Conservation (phyloP, 2,888 invertebrate genomes). For the Trichopoda pennipes region DNA sequence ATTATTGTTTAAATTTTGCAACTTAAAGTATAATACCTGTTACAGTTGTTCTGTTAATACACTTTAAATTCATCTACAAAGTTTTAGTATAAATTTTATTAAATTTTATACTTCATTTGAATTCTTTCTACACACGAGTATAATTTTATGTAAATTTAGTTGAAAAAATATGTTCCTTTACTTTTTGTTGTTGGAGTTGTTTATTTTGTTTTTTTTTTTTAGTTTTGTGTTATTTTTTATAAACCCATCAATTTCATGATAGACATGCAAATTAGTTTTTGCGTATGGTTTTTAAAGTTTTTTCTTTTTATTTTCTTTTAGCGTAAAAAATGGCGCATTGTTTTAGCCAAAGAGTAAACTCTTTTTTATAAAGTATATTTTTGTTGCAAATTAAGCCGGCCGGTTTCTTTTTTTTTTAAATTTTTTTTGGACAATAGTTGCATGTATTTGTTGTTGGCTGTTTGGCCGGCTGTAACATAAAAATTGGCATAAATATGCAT, state of each 20-base stretch:
- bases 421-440: conserved; percentile 53
- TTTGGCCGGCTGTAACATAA: conserved; percentile 66
- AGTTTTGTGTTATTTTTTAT: too few species aligned
- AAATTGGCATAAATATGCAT: conserved; percentile 68
- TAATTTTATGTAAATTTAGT: conserved; percentile 56
- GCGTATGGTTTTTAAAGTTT: conserved; percentile 54
- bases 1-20: background rate
- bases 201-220: conserved; percentile 24
- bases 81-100: conserved; percentile 19
- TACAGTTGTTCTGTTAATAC: background rate
- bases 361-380: conserved; percentile 35
- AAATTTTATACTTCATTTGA: conserved; percentile 33
- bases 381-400: conserved; percentile 63
- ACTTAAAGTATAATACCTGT: background rate
- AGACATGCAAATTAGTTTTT: conserved; percentile 68
- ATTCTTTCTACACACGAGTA: conserved; percentile 31
- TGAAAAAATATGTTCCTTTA: background rate
- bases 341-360: conserved; percentile 55
- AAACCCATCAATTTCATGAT: conserved; percentile 67
- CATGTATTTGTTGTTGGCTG: conserved; percentile 46
- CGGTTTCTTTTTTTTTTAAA: conserved; percentile 36
- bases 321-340: conserved; percentile 67
- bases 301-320: conserved; percentile 33
- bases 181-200: conserved; percentile 6
- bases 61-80: background rate